Evolutionary conservation across 2,113 vertebrate species (phyloP), one percentile per base, ranked within the genome.

Genomic region (Saccopteryx leptura): DNA sequence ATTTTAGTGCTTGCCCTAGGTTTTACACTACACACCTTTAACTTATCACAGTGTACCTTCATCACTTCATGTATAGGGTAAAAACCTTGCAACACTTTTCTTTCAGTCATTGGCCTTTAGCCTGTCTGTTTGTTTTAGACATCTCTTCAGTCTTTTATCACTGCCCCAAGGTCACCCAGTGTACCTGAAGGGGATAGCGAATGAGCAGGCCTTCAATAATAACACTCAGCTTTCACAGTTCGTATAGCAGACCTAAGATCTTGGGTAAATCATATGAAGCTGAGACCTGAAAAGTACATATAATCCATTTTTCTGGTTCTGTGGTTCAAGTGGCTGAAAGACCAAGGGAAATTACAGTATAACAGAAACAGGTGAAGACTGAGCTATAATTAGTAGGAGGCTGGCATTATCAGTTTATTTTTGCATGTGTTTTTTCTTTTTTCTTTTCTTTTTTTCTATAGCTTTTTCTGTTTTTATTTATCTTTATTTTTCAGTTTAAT

Each of bases 341-440:
- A 91, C 33, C 50, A 5, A 93, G 46, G 80, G 71, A 88, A 71
- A 91, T 88, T 60, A 48, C 39, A 93, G n/a, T 86, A 48, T 82
- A 94, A 81, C 56, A 71, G 71, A 89, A 68, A 92, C 46, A 60
- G 82, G 39, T 80, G 50, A 96, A 18, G 39, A 69, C 60, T 78
- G 50, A 10, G 69, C 63, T 96, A 17, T 93, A 93, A 91, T 95
- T 96, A 89, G 84, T 52, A 84, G 84, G 26, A 83, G 61, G 11
- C 65, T 88, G 60, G 86, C 58, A 50, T 91, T 72, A 91, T 74
- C 58, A 94, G 89, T 83, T 93, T 68, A 71, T 39, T 3, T 39
- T 39, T 39, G 39, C 39, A 39, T 39, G 39, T 39, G 39, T 39
- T 39, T 39, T 39, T 39, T 39, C 39, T 39, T 39, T 39, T 39